Conservation (phyloP, 2,113 vertebrate species). For the Campylorhamphus procurvoides region DNA sequence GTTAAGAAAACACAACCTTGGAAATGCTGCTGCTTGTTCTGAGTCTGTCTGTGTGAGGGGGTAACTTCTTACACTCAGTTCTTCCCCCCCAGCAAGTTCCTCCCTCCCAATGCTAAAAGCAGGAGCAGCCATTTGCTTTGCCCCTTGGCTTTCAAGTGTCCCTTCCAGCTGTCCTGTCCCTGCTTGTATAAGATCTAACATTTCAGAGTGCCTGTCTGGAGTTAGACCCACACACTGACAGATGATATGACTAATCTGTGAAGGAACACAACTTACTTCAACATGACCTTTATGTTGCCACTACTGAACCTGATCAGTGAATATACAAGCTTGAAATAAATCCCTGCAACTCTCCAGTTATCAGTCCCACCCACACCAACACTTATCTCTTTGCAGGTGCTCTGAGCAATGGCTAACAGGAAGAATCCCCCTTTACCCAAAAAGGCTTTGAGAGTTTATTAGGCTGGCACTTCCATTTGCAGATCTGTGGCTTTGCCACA, state of each 20-base stretch:
- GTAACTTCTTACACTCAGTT: neutral
- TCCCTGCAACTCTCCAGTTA: neutral
- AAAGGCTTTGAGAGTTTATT: neutral
- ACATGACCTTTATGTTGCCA: neutral
- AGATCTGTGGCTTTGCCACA: neutral
- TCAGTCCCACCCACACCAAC: neutral
- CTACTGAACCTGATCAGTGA: neutral
- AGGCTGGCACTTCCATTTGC: neutral
- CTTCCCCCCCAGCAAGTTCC: neutral
- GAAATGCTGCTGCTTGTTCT: neutral
- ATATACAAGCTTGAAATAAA: neutral
- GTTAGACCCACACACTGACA: neutral
- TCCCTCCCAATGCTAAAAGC: neutral
- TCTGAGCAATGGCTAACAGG: neutral
- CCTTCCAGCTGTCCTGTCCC: neutral
- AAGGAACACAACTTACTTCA: neutral
- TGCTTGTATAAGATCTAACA: fast-evolving
- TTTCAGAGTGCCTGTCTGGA: neutral
- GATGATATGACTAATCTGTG: neutral
- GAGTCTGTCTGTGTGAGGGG: fast-evolving
- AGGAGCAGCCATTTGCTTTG: neutral
- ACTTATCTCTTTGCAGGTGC: neutral
- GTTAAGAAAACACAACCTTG: neutral
- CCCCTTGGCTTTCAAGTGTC: neutral
- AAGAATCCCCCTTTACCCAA: neutral